Percentiles rank a stretch among this genome's conserved stretches.
phyloP scores from a whole-genome alignment of 2,113 vertebrate species.

The Oostethus manadensis region DNA sequence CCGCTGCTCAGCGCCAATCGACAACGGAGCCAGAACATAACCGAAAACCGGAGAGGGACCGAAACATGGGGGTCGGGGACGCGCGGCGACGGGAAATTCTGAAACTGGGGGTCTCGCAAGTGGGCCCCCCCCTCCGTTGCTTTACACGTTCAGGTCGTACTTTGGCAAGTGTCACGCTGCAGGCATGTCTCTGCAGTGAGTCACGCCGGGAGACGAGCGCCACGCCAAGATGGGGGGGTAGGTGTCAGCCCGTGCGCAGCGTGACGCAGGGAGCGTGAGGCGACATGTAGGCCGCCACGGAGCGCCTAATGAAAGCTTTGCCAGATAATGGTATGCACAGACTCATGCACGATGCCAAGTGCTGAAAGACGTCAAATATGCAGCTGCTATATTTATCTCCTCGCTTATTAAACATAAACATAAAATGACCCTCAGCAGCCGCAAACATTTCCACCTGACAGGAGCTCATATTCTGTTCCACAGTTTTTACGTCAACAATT shows the following conservation, averaged over 20 bases:
- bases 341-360: no score
- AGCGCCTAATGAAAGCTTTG: slow-evolving; percentile 1
- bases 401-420: no score
- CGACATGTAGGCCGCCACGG: background rate
- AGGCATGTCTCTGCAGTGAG: slow-evolving; percentile 5
- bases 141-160: slow-evolving; percentile 1
- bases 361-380: no score
- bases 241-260: background rate
- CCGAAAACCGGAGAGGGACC: background rate
- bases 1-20: background rate
- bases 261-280: slow-evolving; percentile 9
- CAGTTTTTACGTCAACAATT: background rate
- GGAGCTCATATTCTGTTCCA: background rate
- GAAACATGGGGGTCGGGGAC: background rate
- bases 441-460: background rate
- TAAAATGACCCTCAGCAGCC: background rate
- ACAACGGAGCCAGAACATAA: background rate
- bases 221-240: background rate
- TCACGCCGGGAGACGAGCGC: background rate
- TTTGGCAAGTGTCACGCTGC: slow-evolving; percentile 4
- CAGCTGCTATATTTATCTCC: no score
- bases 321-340: background rate
- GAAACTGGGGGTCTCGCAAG: background rate
- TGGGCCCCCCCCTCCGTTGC: background rate
- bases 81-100: background rate